phyloP scores from a whole-genome alignment of 2,888 invertebrate species.

The Bibio marci region DNA sequence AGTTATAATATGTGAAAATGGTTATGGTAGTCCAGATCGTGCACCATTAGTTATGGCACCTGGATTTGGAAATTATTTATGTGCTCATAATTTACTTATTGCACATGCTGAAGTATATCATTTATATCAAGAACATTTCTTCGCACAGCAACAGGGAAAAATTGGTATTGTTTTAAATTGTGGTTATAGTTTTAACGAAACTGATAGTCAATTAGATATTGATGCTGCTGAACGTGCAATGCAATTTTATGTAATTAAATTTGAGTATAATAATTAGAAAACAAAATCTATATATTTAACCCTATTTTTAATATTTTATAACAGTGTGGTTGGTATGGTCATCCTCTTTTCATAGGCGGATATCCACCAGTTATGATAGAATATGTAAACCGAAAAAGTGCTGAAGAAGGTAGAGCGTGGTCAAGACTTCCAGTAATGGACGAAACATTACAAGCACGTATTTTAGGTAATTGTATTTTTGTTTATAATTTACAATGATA shows the following conservation, averaged over 20 bases:
- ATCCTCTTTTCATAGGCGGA: conserved; percentile 25
- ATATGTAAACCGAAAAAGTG: conserved; percentile 27
- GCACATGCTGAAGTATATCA: conserved; percentile 36
- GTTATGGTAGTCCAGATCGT: conserved; percentile 23
- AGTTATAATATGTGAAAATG: conserved; percentile 25
- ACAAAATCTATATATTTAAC: background rate
- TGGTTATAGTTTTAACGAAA: conserved; percentile 15
- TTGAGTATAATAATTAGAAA: conserved; percentile 31
- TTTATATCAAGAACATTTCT: conserved; percentile 24
- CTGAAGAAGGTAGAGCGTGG: conserved; percentile 22
- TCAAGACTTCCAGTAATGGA: conserved; percentile 32
- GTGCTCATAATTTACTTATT: conserved; percentile 34
- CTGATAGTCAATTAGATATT: conserved; percentile 7
- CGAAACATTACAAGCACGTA: conserved; percentile 7
- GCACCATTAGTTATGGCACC: conserved; percentile 28
- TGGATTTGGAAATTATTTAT: conserved; percentile 34
- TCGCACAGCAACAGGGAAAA: conserved; percentile 9
- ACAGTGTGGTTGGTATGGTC: conserved; percentile 29
- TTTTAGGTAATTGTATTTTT: too few relatives aligned
- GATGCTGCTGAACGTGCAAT: conserved; percentile 15
- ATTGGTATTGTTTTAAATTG: conserved; percentile 13
- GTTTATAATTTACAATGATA: too few relatives aligned
- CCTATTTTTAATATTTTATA: conserved; percentile 1
- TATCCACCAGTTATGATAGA: conserved; percentile 34
- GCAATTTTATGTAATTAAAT: conserved; percentile 17